Base-by-base conservation (phyloP, 2,797 vertebrate species). In the Danio kyathit region DNA sequence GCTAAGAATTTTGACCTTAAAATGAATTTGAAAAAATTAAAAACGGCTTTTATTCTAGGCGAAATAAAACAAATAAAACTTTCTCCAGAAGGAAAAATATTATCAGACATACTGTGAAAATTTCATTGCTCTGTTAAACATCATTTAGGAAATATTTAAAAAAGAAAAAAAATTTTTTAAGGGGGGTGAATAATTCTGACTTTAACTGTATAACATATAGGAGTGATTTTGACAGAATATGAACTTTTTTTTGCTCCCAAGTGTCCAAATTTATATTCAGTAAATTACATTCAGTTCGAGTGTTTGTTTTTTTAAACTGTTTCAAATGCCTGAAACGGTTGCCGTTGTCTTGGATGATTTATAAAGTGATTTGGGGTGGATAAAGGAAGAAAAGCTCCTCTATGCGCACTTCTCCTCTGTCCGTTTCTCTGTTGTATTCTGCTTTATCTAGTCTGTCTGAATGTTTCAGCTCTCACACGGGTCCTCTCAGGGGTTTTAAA, bases 391-490 rank as follows among this genome's bases (percentile, higher is more conserved):
- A 63, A 40, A 40, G 19, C 48, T 51, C 29, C 48, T 51, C 66
- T 49, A 5, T 17, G 56, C 48, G 21, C 19, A 38, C 14, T 48
- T 61, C 43, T 48, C 21, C 44, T 16, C 59, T 48, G 41, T 52
- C n/a, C 51, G 21, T 51, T 49, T 29, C 56, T 51, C 46, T 49
- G 41, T 64, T 16, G 48, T 12, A 52, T 29, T 65, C 40, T 16
- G 21, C 19, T 43, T 76, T 11, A 65, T 76, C 38, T 49, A 51
- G 49, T 54, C 60, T 54, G 60, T 57, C 60, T 65, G 19, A 49
- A 57, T 5, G 6, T 44, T 51, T 65, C 16, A 11, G 16, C 40
- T n/a, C 17, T 66, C 43, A 51, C 51, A 73, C 19, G 56, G 21
- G 40, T 6, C 9, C 8, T 51, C 41, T 77, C 59, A 8, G 3